phyloP scores from a whole-genome alignment of 2,888 invertebrate genomes.

The Timema cristinae region DNA sequence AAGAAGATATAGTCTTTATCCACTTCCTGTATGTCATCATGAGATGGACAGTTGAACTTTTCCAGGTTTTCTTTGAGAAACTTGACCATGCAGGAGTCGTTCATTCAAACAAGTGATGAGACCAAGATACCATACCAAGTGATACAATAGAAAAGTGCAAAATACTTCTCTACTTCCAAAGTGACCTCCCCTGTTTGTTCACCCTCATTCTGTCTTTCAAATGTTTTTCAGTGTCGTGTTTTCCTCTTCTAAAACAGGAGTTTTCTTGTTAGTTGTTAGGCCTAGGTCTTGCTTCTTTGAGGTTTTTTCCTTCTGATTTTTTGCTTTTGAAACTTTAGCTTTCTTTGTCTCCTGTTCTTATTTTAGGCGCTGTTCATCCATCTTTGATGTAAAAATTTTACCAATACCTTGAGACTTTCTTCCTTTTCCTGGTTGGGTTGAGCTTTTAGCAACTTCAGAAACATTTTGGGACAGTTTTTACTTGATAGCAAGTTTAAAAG shows the following conservation, averaged over 20 bases:
- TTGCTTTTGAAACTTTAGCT: not conserved
- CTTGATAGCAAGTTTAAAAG: not conserved
- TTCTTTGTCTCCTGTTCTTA: conserved; percentile 2
- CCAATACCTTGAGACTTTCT: not conserved
- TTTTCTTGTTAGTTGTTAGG: too few relatives aligned
- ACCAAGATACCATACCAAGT: conserved; percentile 11
- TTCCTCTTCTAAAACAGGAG: too few relatives aligned
- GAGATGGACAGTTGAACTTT: conserved; percentile 21
- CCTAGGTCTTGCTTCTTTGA: too few relatives aligned
- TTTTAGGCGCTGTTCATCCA: not conserved
- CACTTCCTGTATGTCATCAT: not conserved
- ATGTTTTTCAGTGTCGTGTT: too few relatives aligned
- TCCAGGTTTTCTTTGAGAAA: conserved; percentile 14
- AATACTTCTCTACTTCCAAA: not conserved
- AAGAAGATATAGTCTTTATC: not conserved
- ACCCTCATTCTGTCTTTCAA: too few relatives aligned
- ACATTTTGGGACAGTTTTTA: not conserved
- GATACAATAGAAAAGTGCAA: not conserved
- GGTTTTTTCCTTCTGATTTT: not conserved
- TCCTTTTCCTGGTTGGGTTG: not conserved
- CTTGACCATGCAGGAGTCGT: conserved; percentile 4
- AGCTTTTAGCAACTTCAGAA: not conserved
- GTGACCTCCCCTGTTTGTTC: not conserved
- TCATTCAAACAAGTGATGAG: not conserved
- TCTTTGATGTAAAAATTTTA: not conserved